Evolutionary conservation across 1,140 invertebrate genomes (phyloP).

Genomic region (Euwallacea similis): DNA sequence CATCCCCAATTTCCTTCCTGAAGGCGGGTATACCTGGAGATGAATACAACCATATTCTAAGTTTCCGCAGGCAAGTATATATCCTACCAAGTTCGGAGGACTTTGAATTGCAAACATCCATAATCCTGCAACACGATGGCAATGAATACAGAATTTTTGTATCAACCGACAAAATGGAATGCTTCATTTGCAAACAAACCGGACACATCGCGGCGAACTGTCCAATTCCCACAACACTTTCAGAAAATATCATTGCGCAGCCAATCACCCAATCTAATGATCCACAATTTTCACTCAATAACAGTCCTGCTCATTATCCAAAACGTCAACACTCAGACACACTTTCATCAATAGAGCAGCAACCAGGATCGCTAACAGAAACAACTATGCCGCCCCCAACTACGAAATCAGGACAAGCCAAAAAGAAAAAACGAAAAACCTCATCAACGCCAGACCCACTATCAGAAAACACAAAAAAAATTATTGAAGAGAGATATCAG

Average conservation of each 20-base stretch:
- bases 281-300: no score
- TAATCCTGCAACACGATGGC: background rate
- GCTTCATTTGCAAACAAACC: background rate
- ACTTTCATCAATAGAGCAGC: background rate
- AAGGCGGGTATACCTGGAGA: background rate
- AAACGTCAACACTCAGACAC: background rate
- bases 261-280: no score
- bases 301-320: background rate
- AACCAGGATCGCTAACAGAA: background rate
- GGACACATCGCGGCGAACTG: no score
- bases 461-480: background rate
- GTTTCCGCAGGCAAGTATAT: slow-evolving; percentile 1
- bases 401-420: background rate
- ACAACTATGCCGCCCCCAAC: background rate
- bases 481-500: background rate
- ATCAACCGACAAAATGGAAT: slow-evolving; percentile 1
- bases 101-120: background rate
- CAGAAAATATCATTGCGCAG: no score
- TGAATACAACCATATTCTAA: background rate
- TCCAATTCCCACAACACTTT: no score
- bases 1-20: slow-evolving; percentile 2
- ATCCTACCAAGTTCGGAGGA: background rate
- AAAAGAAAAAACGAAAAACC: background rate
- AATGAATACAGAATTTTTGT: slow-evolving; percentile 1
- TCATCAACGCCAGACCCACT: background rate